phyloP scores from a whole-genome alignment of 92 coral and sea anemone genomes.

The Umimayanthus chanpuru region DNA sequence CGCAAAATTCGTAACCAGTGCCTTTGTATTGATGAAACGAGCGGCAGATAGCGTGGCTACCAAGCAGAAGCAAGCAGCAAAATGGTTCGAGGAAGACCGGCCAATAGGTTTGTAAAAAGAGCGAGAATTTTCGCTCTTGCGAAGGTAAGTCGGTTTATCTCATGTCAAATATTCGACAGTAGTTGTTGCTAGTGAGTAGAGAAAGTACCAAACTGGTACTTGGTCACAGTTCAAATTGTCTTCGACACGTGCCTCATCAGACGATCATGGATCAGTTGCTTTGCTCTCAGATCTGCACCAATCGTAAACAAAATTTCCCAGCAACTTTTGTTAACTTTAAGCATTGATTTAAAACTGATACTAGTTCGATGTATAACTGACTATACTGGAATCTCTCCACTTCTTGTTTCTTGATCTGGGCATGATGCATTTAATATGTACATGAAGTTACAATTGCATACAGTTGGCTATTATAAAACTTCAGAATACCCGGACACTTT shows the following conservation, averaged over 20 bases:
- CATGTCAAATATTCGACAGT: neutral
- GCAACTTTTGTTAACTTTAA: too few relatives aligned
- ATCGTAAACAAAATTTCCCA: too few relatives aligned
- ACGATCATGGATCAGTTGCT: too few relatives aligned
- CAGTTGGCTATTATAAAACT: too few relatives aligned
- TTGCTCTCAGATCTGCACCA: too few relatives aligned
- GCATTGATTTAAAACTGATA: too few relatives aligned
- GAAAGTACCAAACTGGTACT: neutral
- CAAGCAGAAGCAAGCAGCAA: neutral
- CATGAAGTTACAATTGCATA: too few relatives aligned
- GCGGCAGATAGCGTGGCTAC: neutral
- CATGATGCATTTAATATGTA: too few relatives aligned
- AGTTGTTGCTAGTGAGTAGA: neutral
- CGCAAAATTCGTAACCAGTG: neutral
- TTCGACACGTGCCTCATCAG: neutral
- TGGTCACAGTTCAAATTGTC: neutral
- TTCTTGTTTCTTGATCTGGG: too few relatives aligned
- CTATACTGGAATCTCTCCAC: too few relatives aligned
- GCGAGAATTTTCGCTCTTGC: slow-evolving; percentile 97
- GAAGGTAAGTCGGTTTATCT: slow-evolving; percentile 61
- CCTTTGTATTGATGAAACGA: neutral
- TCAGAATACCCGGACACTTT: too few relatives aligned
- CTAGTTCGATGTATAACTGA: too few relatives aligned
- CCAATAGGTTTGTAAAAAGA: slow-evolving; percentile 80
- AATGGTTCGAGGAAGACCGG: slow-evolving; percentile 98